Base-by-base conservation (phyloP, 1,140 invertebrate genomes). In the Drosophila lini region DNA sequence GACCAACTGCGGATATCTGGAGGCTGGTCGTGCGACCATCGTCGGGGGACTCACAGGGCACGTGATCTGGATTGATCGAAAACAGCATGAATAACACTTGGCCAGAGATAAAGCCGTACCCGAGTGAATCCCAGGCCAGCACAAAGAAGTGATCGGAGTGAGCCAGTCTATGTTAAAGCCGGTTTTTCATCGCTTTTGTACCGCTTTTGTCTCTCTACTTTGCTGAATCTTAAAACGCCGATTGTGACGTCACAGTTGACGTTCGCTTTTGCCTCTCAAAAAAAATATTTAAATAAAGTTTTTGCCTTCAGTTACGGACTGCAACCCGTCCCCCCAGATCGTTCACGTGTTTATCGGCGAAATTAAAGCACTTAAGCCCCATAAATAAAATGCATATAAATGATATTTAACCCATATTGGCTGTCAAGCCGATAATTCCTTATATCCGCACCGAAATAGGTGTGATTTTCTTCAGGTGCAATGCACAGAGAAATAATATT, bases 351-450 rank as follows among this genome's bases (percentile, higher is more conserved):
- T 76, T 67, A 76, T 76, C 74, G 57, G 56, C 19, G 45, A 69
- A 67, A 77, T 80, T 73, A 56, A 78, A 60, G 71, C 82, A 88
- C 83, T 86, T 82, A 77, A 82, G 67, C 52, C 56, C 40, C 83
- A 77, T 55, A 74, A 81, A 88, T 85, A 74, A 79, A 83, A 58
- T 77, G 47, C 50, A 69, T 71, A 78, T 78, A 74, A 88, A 71
- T 63, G 68, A 89, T 89, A 78, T 89, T 88, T 89, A 88, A 71
- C 83, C 83, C 84, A 89, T 88, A 89, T 89, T 80, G 71, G 83
- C 74, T 45, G 57, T 42, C 61, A 9, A 25, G 44, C 32, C 56
- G 40, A 69, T 78, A 52, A 78, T 74, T 68, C 58, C 22, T 56
- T 22, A 42, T 50, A 16, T 34, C 16, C 42, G n/a, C 53, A 25